Conservation (phyloP, 2,113 vertebrate genomes). For the Heterotis niloticus region DNA sequence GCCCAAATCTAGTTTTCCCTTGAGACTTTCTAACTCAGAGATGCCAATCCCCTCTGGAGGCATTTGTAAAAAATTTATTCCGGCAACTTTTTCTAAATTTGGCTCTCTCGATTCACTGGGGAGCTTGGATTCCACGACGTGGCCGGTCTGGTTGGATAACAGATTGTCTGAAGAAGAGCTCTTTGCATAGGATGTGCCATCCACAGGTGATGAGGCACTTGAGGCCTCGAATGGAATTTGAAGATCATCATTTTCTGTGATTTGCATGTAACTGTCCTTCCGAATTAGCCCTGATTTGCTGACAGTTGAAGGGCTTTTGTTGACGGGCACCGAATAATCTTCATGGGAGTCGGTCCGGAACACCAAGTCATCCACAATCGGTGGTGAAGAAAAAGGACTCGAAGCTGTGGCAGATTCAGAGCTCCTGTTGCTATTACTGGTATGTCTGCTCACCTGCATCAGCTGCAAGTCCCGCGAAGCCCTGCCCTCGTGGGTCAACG, state of each 20-base stretch:
- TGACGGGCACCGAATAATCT: conserved; percentile 24
- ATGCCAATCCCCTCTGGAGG: conserved; percentile 37
- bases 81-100: conserved; percentile 40
- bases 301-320: conserved; percentile 29
- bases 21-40: conserved; percentile 50
- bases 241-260: conserved; percentile 61
- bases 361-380: conserved; percentile 54
- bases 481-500: conserved; percentile 34
- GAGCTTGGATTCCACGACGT: conserved; percentile 29
- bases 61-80: conserved; percentile 50
- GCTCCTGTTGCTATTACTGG: conserved; percentile 25
- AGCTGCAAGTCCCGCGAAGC: conserved; percentile 36
- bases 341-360: conserved; percentile 32
- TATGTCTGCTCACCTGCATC: conserved; percentile 32
- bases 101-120: conserved; percentile 10
- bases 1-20: conserved; percentile 71
- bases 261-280: conserved; percentile 69
- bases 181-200: background rate
- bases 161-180: background rate
- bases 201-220: background rate
- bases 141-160: conserved; percentile 6
- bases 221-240: conserved; percentile 48
- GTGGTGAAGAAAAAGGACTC: conserved; percentile 44
- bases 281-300: conserved; percentile 50
- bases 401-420: conserved; percentile 42